These are phyloP conservation scores for Rhopilema esculentum DNA, from an alignment of 30 jellyfish, hydroid and myxozoan species.

Conservation along the genomic window DNA sequence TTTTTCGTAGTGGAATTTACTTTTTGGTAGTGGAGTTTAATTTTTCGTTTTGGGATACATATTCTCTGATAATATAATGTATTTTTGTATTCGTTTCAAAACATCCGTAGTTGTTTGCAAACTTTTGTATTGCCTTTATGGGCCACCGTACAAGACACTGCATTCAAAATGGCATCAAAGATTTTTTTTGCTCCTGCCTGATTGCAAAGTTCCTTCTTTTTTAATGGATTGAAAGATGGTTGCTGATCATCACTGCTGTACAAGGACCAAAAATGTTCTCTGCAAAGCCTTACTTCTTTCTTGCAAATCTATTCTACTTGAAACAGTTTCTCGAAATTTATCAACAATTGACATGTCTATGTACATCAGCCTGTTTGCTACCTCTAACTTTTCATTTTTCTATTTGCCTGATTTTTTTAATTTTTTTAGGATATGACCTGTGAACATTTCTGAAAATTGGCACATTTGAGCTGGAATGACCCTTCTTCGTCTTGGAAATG, in stretches of 20 bases:
- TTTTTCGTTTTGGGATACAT: neutral
- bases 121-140: too few species aligned
- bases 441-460: too few species aligned
- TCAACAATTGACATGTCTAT: neutral
- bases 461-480: too few species aligned
- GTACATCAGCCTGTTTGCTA: neutral
- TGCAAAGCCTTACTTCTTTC: neutral
- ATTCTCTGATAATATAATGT: too few species aligned
- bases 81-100: too few species aligned
- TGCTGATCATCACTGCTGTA: neutral
- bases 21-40: too few species aligned
- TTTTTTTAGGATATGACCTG: too few species aligned
- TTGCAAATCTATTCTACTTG: neutral
- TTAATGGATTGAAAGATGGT: slow-evolving; percentile 1
- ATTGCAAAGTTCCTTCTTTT: neutral
- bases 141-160: neutral
- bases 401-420: too few species aligned
- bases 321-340: neutral
- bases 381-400: too few species aligned
- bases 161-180: neutral
- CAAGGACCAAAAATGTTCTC: neutral
- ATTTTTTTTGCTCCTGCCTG: slow-evolving; percentile 2
- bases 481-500: too few species aligned
- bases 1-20: too few species aligned
- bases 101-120: too few species aligned